A percentile compares a stretch with the other conserved stretches of the same genome.
These are phyloP conservation scores for Mylabris sibirica DNA, from an alignment of 2,888 invertebrate species.

Conservation along the genomic window DNA sequence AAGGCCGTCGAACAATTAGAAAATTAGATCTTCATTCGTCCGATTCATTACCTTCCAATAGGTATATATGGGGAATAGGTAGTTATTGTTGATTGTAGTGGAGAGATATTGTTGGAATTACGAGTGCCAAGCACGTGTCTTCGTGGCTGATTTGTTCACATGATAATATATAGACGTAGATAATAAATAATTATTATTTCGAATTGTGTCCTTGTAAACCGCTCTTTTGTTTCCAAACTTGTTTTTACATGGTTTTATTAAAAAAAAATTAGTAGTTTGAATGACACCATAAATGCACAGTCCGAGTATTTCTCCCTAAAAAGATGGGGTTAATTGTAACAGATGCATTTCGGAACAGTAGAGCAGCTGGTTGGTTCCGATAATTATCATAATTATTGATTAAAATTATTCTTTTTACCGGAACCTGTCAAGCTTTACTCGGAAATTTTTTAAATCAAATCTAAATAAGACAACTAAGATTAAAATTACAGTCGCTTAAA, in stretches of 20 bases:
- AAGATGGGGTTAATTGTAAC: not conserved
- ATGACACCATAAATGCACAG: not conserved
- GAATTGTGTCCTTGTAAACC: not conserved
- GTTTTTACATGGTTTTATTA: not conserved
- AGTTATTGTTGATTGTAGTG: not conserved
- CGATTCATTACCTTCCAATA: not conserved
- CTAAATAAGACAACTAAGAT: too few relatives aligned
- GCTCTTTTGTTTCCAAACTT: not conserved
- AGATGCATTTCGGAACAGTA: not conserved
- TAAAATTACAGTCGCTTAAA: too few relatives aligned
- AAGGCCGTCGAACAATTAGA: not conserved
- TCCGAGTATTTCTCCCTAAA: not conserved
- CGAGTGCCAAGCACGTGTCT: not conserved
- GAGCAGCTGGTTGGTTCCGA: constrained; percentile 3
- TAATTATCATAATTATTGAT: constrained; percentile 11
- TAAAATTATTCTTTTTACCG: not conserved
- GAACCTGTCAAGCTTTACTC: not conserved
- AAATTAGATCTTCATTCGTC: not conserved
- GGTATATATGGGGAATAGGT: too few relatives aligned
- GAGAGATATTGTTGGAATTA: not conserved
- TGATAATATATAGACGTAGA: not conserved
- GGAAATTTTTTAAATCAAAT: too few relatives aligned
- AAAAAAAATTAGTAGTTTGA: too few relatives aligned
- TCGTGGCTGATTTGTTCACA: not conserved
- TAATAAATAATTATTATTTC: not conserved